phyloP scores from a whole-genome alignment of 2,888 invertebrate species.

The Abrostola tripartita region DNA sequence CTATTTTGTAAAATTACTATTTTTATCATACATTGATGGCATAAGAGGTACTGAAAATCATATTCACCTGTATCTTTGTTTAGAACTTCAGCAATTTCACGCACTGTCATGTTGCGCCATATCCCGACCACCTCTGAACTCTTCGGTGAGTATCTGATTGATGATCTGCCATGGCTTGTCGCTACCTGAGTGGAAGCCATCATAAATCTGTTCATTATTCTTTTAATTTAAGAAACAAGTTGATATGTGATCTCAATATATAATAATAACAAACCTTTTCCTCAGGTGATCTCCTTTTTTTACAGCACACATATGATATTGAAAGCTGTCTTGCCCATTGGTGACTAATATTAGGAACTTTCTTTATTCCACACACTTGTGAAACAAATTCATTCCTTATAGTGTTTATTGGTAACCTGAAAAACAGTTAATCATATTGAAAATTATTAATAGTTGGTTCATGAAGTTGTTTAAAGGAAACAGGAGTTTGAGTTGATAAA shows the following conservation, averaged over 20 bases:
- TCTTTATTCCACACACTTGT: constrained; percentile 55
- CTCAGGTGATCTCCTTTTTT: constrained; percentile 89
- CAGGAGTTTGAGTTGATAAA: no score
- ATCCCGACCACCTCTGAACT: constrained; percentile 89
- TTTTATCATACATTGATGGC: neutral
- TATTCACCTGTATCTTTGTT: constrained; percentile 89
- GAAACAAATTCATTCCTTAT: constrained; percentile 64
- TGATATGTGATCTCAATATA: neutral
- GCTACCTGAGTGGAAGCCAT: constrained; percentile 61
- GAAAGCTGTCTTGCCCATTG: constrained; percentile 68
- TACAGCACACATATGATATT: constrained; percentile 76
- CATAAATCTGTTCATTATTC: neutral
- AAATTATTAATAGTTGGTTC: no score
- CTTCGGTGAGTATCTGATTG: constrained; percentile 90
- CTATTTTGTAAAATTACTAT: no score
- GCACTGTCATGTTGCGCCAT: constrained; percentile 94
- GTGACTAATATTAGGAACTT: constrained; percentile 40
- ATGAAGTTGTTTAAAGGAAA: no score
- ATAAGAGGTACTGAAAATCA: neutral
- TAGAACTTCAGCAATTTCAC: constrained; percentile 91
- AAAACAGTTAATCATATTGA: constrained; percentile 27
- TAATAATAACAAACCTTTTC: constrained; percentile 87
- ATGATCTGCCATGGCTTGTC: constrained; percentile 75
- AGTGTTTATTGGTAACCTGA: constrained; percentile 70
- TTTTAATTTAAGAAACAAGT: neutral